These are phyloP conservation scores for Aphelenchoides avenae DNA, from an alignment of 1,140 invertebrate genomes.

Conservation along the genomic window DNA sequence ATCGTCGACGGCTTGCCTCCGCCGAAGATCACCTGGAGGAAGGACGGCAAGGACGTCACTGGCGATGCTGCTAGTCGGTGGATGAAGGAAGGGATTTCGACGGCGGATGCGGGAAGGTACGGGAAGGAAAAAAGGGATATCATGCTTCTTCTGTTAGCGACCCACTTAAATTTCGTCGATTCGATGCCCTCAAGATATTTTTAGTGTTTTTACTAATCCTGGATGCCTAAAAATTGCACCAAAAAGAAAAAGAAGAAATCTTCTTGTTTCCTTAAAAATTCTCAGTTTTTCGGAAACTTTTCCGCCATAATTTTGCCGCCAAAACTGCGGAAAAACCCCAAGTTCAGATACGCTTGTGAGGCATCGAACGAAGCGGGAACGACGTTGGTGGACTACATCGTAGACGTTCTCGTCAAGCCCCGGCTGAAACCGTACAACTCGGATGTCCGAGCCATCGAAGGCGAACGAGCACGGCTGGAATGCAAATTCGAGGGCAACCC, in stretches of 20 bases:
- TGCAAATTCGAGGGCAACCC: slow-evolving; percentile 54
- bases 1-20: slow-evolving; percentile 77
- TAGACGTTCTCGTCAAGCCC: slow-evolving; percentile 48
- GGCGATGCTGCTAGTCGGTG: slow-evolving; percentile 3
- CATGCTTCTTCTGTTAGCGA: too few relatives aligned
- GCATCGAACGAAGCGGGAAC: slow-evolving; percentile 53
- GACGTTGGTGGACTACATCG: slow-evolving; percentile 44
- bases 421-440: slow-evolving; percentile 15
- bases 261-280: not conserved
- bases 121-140: not conserved
- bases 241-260: not conserved
- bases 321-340: slow-evolving; percentile 1
- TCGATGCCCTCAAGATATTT: too few relatives aligned
- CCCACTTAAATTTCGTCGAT: too few relatives aligned
- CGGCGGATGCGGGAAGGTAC: slow-evolving; percentile 14
- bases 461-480: slow-evolving; percentile 45
- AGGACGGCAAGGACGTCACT: slow-evolving; percentile 62
- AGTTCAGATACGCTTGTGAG: slow-evolving; percentile 34
- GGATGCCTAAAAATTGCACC: too few relatives aligned
- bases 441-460: slow-evolving; percentile 47
- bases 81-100: not conserved
- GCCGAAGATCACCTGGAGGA: slow-evolving; percentile 78
- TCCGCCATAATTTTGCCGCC: not conserved
- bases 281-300: not conserved
- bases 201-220: too few relatives aligned